A percentile compares a stretch with the other conserved stretches of the same genome.
phyloP scores from a whole-genome alignment of 2,113 vertebrate species.

The Gopherus evgoodei region DNA sequence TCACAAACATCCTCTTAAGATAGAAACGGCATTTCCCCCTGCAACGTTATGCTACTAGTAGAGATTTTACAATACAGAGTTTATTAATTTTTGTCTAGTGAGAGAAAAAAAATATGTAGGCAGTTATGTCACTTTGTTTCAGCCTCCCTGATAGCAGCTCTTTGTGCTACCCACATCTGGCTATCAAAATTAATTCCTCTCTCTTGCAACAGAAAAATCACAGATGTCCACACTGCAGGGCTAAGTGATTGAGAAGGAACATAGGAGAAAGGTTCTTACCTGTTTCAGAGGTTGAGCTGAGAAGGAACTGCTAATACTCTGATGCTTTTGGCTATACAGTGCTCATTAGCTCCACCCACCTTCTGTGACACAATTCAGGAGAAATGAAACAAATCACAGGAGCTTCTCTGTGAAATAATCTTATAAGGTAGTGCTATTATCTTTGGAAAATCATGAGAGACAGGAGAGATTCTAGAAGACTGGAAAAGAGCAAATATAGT shows the following conservation, averaged over 20 bases:
- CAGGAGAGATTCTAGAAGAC: too few relatives aligned
- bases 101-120: background rate
- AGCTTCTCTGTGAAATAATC: background rate
- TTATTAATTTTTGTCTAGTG: background rate
- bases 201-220: background rate
- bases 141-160: background rate
- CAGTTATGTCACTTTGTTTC: fast-evolving
- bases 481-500: too few relatives aligned
- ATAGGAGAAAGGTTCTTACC: background rate
- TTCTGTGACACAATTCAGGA: background rate
- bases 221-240: background rate
- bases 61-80: background rate
- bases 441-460: too few relatives aligned
- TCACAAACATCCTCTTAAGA: background rate
- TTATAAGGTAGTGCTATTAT: background rate
- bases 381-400: background rate
- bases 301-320: fast-evolving
- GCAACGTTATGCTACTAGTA: background rate
- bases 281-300: background rate
- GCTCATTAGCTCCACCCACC: background rate
- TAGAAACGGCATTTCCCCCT: background rate
- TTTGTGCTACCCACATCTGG: background rate
- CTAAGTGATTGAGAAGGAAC: background rate
- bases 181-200: background rate
- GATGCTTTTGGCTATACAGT: background rate